Percentiles rank a stretch among this genome's conserved stretches.
phyloP scores from a whole-genome alignment of 2,797 vertebrate species.

The Rhynchotus rufescens region DNA sequence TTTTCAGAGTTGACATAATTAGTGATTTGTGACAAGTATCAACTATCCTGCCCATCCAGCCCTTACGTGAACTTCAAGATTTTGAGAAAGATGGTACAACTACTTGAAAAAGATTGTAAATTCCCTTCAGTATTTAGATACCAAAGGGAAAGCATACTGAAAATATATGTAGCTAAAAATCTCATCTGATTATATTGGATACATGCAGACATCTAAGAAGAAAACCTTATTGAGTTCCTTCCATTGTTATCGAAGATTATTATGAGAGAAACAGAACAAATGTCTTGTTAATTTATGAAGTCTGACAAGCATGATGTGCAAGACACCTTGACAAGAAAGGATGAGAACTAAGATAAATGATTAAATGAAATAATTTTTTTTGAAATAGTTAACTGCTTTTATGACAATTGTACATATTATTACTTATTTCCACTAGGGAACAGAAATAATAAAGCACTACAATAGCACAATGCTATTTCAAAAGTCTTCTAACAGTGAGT shows the following conservation, averaged over 20 bases:
- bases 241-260: neutral
- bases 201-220: neutral
- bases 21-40: neutral
- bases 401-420: neutral
- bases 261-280: neutral
- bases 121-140: neutral
- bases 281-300: neutral
- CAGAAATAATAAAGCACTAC: neutral
- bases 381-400: neutral
- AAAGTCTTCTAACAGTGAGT: neutral
- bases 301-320: neutral
- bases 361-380: conserved; percentile 24
- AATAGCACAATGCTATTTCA: neutral
- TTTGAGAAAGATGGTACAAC: neutral
- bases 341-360: conserved; percentile 10
- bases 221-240: conserved; percentile 2
- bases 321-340: neutral
- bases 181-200: neutral
- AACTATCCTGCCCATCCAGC: neutral
- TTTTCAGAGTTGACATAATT: neutral
- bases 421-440: neutral
- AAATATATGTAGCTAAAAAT: neutral
- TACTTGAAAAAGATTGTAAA: neutral
- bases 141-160: neutral
- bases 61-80: neutral